phyloP scores from a whole-genome alignment of 2,113 vertebrate genomes.

The Rhegmatorhina hoffmannsi region DNA sequence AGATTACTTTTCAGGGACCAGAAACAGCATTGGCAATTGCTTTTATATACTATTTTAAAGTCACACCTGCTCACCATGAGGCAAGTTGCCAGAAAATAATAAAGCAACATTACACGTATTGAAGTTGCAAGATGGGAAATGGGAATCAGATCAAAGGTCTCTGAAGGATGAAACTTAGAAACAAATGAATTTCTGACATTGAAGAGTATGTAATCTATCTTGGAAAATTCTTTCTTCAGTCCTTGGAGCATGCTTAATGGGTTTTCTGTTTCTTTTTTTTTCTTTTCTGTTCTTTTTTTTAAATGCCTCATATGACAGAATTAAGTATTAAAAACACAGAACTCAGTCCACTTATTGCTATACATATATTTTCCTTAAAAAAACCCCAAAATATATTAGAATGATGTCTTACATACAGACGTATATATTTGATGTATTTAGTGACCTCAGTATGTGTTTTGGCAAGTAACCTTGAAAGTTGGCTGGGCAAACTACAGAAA shows the following conservation, averaged over 20 bases:
- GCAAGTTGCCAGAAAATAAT: conserved; percentile 77
- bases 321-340: not conserved
- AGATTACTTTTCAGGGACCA: conserved; percentile 25
- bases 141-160: conserved; percentile 71
- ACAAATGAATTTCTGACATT: conserved; percentile 61
- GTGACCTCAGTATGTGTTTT: not conserved
- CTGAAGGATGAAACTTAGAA: conserved; percentile 66
- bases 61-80: conserved; percentile 66
- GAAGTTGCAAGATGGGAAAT: conserved; percentile 65
- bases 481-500: not conserved
- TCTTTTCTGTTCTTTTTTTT: not conserved
- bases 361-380: not conserved
- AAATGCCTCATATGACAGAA: not conserved
- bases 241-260: not conserved
- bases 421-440: not conserved
- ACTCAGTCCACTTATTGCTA: not conserved
- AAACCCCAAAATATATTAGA: not conserved
- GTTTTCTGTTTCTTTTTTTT: not conserved
- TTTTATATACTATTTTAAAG: conserved; percentile 69
- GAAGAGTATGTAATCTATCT: conserved; percentile 5
- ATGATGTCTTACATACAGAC: not conserved
- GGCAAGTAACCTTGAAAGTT: not conserved
- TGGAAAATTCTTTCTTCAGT: conserved; percentile 35
- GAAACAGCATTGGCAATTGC: conserved; percentile 59
- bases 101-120: conserved; percentile 65